A percentile compares a stretch with the other conserved stretches of the same genome.
Conservation (phyloP, 2,888 invertebrate genomes). For the Osmoderma eremita region DNA sequence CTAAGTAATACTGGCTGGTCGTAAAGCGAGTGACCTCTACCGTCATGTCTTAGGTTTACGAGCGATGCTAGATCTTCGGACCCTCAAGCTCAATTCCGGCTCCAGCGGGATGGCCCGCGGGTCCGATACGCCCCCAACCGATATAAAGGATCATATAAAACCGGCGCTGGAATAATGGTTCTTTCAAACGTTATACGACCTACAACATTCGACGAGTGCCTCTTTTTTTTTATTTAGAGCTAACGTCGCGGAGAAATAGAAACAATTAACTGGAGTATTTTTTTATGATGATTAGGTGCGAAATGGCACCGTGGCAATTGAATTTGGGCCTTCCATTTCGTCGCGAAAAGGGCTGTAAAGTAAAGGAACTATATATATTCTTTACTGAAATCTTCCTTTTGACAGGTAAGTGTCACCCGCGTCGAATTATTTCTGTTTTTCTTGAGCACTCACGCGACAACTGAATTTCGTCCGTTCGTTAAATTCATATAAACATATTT, state of each 20-base stretch:
- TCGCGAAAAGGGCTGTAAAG: too few species aligned
- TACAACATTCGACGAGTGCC: not conserved
- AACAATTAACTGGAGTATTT: conserved; percentile 27
- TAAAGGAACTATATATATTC: too few species aligned
- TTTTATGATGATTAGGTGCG: conserved; percentile 35
- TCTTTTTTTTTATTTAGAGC: conserved; percentile 3
- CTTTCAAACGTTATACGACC: conserved; percentile 8
- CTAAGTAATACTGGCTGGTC: conserved; percentile 35
- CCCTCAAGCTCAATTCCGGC: conserved; percentile 48
- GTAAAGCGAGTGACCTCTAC: conserved; percentile 46
- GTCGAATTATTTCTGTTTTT: too few species aligned
- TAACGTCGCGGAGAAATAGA: not conserved
- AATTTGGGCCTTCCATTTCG: too few species aligned
- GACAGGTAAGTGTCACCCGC: too few species aligned
- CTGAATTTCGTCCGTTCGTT: too few species aligned
- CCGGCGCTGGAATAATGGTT: conserved; percentile 47
- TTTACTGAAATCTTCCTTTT: too few species aligned
- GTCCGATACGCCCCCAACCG: conserved; percentile 51
- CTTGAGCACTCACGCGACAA: too few species aligned
- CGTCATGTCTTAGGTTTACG: conserved; percentile 55
- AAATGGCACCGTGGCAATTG: conserved; percentile 6
- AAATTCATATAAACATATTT: too few species aligned
- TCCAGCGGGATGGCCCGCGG: conserved; percentile 51
- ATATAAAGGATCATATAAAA: conserved; percentile 58
- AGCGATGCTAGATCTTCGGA: conserved; percentile 50